Percentiles rank a stretch among this genome's conserved stretches.
phyloP scores from a whole-genome alignment of 2,797 vertebrate species.

The Merluccius polli region DNA sequence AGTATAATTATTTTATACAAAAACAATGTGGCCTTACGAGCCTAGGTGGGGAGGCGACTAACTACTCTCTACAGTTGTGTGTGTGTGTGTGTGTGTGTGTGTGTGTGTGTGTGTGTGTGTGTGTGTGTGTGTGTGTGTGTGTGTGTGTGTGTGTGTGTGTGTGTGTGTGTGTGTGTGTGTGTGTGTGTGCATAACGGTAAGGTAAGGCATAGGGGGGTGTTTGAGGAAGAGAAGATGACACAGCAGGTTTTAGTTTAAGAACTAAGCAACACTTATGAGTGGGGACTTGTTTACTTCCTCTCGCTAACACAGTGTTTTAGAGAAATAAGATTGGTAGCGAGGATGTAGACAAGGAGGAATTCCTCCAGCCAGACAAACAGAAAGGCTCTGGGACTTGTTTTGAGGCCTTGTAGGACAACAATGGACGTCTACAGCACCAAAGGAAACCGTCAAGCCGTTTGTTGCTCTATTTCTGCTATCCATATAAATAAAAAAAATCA shows the following conservation, averaged over 20 bases:
- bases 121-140: not conserved
- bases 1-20: not conserved
- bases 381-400: not conserved
- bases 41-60: not conserved
- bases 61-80: not conserved
- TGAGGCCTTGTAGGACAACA: not conserved
- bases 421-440: not conserved
- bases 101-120: not conserved
- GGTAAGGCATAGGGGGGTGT: not conserved
- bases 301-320: not conserved
- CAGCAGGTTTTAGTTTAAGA: not conserved
- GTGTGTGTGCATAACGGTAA: not conserved
- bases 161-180: not conserved
- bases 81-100: not conserved
- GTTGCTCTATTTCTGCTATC: not conserved
- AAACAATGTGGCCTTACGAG: not conserved
- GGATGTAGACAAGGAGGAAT: not conserved
- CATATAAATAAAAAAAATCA: not conserved
- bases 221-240: constrained; percentile 1
- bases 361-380: not conserved
- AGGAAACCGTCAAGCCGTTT: not conserved
- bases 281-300: not conserved
- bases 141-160: not conserved
- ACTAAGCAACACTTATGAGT: not conserved
- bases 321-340: not conserved